These are phyloP conservation scores for Hydrochoerus hydrochaeris DNA, from an alignment of 2,113 vertebrate species.

Conservation along the genomic window DNA sequence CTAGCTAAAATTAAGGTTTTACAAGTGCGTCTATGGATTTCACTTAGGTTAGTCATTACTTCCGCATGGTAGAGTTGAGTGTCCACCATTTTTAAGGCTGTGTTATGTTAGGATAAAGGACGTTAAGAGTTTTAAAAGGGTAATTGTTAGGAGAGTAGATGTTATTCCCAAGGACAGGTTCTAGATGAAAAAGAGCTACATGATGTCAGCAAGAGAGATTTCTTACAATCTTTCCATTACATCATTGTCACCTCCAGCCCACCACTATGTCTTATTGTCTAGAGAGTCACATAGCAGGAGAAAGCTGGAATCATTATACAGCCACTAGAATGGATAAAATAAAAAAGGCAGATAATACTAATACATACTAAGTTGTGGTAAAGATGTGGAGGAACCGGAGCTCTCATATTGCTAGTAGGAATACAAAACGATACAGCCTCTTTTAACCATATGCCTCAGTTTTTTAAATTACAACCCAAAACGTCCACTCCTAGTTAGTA, in stretches of 20 bases:
- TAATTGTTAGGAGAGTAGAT: conserved; percentile 30
- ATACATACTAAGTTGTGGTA: not conserved
- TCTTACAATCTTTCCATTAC: not conserved
- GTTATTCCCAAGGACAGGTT: not conserved
- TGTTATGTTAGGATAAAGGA: not conserved
- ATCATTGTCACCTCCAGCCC: no score
- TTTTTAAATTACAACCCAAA: not conserved
- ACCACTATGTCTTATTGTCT: not conserved
- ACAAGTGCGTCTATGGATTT: conserved; percentile 46
- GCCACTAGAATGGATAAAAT: not conserved
- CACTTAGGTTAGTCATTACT: not conserved
- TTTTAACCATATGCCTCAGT: not conserved
- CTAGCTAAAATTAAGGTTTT: conserved; percentile 42
- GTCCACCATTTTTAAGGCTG: not conserved
- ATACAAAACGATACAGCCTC: not conserved
- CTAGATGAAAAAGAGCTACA: not conserved
- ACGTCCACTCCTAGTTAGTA: not conserved
- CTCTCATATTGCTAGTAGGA: not conserved
- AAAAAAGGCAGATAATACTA: not conserved
- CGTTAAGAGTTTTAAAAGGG: not conserved
- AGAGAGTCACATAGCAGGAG: not conserved
- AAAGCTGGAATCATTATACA: not conserved
- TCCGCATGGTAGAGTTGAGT: not conserved
- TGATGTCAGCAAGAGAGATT: not conserved
- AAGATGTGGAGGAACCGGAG: not conserved